Conservation (phyloP, 2,888 invertebrate species). For the Heteromurus nitidus region DNA sequence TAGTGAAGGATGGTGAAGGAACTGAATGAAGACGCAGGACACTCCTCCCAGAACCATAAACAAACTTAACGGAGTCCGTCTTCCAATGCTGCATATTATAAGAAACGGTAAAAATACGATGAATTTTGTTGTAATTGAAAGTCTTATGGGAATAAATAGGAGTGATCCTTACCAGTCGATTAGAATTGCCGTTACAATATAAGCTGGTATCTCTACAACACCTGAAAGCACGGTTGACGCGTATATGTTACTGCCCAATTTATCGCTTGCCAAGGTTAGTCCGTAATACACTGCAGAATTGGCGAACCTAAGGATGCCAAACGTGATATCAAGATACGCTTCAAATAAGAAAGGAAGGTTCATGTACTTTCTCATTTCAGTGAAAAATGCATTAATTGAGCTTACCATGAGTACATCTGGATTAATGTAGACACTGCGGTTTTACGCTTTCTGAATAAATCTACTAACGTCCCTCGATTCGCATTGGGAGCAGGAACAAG, state of each 20-base stretch:
- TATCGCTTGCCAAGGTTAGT: slow-evolving; percentile 74
- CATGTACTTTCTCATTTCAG: too few species aligned
- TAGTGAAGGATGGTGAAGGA: slow-evolving; percentile 48
- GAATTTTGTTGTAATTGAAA: background rate
- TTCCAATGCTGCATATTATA: slow-evolving; percentile 64
- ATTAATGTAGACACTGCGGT: slow-evolving; percentile 63
- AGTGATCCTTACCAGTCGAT: slow-evolving; percentile 73
- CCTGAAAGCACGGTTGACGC: slow-evolving; percentile 73
- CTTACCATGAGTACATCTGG: slow-evolving; percentile 73
- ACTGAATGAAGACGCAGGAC: slow-evolving; percentile 69
- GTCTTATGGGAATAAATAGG: background rate
- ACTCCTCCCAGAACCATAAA: slow-evolving; percentile 73
- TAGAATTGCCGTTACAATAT: slow-evolving; percentile 70
- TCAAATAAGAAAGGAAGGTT: too few species aligned
- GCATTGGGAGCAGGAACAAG: slow-evolving; percentile 68
- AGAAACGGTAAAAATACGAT: background rate
- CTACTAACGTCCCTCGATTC: slow-evolving; percentile 52
- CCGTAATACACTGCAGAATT: slow-evolving; percentile 74
- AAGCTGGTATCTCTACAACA: slow-evolving; percentile 74
- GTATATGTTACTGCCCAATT: slow-evolving; percentile 73
- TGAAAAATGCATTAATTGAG: too few species aligned
- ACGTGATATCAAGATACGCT: too few species aligned
- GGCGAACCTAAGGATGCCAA: slow-evolving; percentile 74
- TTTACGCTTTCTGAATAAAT: slow-evolving; percentile 60
- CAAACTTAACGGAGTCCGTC: slow-evolving; percentile 72